Evolutionary conservation across 2,797 vertebrate species (phyloP).

Genomic region (Austrolebias charrua): DNA sequence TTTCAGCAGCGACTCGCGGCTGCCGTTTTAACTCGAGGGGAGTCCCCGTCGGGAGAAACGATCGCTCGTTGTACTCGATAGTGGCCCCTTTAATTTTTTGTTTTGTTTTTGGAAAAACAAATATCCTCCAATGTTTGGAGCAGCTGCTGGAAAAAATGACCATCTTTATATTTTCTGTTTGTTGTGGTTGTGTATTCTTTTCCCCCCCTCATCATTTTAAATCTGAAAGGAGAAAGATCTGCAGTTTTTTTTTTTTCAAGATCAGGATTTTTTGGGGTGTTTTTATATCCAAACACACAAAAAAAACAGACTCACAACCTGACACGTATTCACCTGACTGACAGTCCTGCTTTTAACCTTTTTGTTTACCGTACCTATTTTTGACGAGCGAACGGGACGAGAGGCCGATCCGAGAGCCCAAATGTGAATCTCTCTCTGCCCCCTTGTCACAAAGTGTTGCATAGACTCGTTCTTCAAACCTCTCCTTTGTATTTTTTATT

Average conservation of each 20-base stretch:
- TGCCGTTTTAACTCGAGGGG: slow-evolving; percentile 7
- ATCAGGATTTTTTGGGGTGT: slow-evolving; percentile 30
- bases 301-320: slow-evolving; percentile 33
- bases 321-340: slow-evolving; percentile 47
- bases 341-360: slow-evolving; percentile 67
- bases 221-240: slow-evolving; percentile 28
- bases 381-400: slow-evolving; percentile 57
- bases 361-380: slow-evolving; percentile 46
- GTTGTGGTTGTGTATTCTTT: slow-evolving; percentile 46
- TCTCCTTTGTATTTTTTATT: slow-evolving; percentile 36
- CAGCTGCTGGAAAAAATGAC: slow-evolving; percentile 56
- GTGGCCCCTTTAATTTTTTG: slow-evolving; percentile 34
- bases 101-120: slow-evolving; percentile 22
- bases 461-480: slow-evolving; percentile 70
- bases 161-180: slow-evolving; percentile 63
- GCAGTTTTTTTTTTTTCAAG: slow-evolving; percentile 30
- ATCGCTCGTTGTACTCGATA: slow-evolving; percentile 5
- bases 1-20: slow-evolving; percentile 17
- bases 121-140: slow-evolving; percentile 76
- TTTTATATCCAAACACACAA: slow-evolving; percentile 53
- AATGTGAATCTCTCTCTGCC: slow-evolving; percentile 75
- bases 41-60: not conserved
- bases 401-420: slow-evolving; percentile 54
- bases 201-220: slow-evolving; percentile 40
- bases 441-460: slow-evolving; percentile 61